Conservation (phyloP, 2,113 vertebrate species). For the Cariama cristata region DNA sequence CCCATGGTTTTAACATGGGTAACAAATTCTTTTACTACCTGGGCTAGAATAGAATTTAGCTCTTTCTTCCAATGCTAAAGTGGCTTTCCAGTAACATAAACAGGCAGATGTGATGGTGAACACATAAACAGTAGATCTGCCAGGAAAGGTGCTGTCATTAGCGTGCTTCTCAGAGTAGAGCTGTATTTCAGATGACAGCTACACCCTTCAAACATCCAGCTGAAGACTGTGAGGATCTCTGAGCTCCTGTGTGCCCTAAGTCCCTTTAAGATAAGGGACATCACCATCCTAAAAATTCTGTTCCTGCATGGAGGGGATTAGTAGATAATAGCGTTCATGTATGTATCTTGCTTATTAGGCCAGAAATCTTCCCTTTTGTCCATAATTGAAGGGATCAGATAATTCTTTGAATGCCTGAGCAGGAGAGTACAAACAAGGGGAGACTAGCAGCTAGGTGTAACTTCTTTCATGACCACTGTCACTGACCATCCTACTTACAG, state of each 20-base stretch:
- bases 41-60: background rate
- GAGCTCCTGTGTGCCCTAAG: background rate
- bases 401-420: background rate
- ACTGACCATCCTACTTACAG: constrained; percentile 69
- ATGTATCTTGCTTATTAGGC: background rate
- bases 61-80: background rate
- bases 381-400: background rate
- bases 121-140: background rate
- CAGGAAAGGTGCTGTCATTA: background rate
- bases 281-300: background rate
- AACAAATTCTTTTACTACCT: background rate
- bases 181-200: background rate
- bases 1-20: background rate
- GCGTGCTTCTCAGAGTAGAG: background rate
- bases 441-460: background rate
- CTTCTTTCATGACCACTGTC: background rate
- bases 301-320: background rate
- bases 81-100: background rate
- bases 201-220: background rate
- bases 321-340: background rate
- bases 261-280: background rate
- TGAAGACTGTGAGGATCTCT: background rate
- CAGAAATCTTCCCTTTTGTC: background rate
- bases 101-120: background rate
- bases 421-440: background rate